phyloP scores from a whole-genome alignment of 2,888 invertebrate genomes.

The Tetramorium bicarinatum region DNA sequence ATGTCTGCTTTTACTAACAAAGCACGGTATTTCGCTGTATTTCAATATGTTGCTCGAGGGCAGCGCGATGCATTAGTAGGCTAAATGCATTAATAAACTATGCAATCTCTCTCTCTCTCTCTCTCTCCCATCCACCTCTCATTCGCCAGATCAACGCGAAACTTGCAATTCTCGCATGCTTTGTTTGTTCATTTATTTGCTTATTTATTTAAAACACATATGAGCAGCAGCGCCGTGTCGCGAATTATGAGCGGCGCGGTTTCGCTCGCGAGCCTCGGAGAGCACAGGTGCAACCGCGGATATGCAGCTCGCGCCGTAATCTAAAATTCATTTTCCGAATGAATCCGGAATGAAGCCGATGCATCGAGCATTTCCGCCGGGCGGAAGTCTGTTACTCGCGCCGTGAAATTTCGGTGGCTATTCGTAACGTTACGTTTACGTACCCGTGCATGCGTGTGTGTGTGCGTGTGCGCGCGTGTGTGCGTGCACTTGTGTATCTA shows the following conservation, averaged over 20 bases:
- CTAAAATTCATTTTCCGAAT: conserved; percentile 74
- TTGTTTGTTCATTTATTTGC: conserved; percentile 58
- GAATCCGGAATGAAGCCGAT: conserved; percentile 68
- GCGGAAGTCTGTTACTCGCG: conserved; percentile 39
- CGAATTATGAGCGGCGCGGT: conserved; percentile 60
- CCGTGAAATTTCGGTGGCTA: conserved; percentile 39
- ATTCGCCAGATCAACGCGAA: conserved; percentile 13
- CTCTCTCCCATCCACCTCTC: background rate
- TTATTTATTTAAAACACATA: conserved; percentile 68
- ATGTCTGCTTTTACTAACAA: conserved; percentile 10
- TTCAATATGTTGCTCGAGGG: conserved; percentile 22
- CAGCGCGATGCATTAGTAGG: conserved; percentile 5
- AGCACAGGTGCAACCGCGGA: conserved; percentile 61
- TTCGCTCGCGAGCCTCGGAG: conserved; percentile 36
- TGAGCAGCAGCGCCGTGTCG: conserved; percentile 9
- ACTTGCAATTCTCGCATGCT: conserved; percentile 60
- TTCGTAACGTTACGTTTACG: conserved; percentile 24
- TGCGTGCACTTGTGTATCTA: background rate
- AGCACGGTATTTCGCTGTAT: background rate
- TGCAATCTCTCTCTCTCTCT: background rate
- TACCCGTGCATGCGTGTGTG: background rate
- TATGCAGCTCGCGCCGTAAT: conserved; percentile 62
- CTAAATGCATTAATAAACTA: conserved; percentile 60
- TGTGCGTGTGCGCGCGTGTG: background rate
- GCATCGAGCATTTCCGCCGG: conserved; percentile 37